Percentiles rank a stretch among this genome's conserved stretches.
Evolutionary conservation across 2,888 invertebrate genomes (phyloP).

Genomic region (Drosophila algonquin): DNA sequence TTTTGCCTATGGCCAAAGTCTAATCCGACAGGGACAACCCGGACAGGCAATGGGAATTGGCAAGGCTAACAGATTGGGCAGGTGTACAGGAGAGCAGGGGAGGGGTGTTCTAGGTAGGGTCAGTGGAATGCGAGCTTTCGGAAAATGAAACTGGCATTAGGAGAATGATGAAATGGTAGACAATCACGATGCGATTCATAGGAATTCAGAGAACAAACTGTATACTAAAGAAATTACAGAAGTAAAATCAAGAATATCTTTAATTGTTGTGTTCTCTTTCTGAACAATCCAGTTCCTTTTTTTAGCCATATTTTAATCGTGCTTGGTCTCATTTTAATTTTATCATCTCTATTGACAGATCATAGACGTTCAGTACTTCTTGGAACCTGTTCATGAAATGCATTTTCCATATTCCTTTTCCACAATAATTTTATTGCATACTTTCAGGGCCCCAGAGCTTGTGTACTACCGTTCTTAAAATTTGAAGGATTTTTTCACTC

Average conservation of each 20-base stretch:
- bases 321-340: neutral
- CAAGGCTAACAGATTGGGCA: conserved; percentile 29
- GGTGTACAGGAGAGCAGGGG: conserved; percentile 12
- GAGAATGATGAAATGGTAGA: conserved; percentile 28
- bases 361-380: neutral
- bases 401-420: no score
- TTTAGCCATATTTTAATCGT: neutral
- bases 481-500: neutral
- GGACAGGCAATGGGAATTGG: conserved; percentile 45
- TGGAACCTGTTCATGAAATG: neutral
- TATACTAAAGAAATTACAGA: conserved; percentile 16
- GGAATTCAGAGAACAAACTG: conserved; percentile 25
- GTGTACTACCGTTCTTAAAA: neutral
- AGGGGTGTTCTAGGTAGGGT: conserved; percentile 22
- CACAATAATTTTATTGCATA: neutral
- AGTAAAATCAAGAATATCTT: no score
- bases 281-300: no score
- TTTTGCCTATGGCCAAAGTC: conserved; percentile 51
- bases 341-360: neutral
- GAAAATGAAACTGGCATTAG: conserved; percentile 50
- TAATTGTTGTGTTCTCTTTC: no score
- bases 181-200: conserved; percentile 18
- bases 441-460: neutral
- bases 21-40: conserved; percentile 47
- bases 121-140: conserved; percentile 33